phyloP scores from a whole-genome alignment of 2,113 vertebrate species.

The Xerus inauris region DNA sequence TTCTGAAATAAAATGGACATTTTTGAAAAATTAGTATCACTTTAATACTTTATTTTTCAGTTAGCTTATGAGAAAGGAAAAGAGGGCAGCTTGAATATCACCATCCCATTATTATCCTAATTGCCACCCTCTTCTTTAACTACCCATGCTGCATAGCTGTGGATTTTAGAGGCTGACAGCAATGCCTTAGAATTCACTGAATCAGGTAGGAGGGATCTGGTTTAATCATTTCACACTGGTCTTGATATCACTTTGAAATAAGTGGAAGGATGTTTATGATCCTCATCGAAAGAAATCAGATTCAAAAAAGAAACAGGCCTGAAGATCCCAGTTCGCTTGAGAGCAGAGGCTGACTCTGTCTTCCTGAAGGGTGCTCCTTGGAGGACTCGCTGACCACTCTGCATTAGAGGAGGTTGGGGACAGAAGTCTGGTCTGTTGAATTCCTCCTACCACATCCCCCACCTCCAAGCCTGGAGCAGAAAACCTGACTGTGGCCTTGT shows the following conservation, averaged over 20 bases:
- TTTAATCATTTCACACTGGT: background rate
- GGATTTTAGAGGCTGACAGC: background rate
- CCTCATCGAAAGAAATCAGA: background rate
- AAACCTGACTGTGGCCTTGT: background rate
- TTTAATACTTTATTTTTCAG: background rate
- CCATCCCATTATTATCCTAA: background rate
- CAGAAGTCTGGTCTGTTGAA: background rate
- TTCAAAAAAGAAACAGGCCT: background rate
- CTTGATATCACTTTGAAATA: background rate
- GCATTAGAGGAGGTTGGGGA: too few species aligned
- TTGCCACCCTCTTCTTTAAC: background rate
- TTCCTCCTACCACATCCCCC: too few species aligned
- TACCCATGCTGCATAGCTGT: background rate
- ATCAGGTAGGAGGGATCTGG: background rate
- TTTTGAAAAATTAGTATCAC: background rate
- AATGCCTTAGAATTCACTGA: background rate
- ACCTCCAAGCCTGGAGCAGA: background rate
- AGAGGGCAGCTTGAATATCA: background rate
- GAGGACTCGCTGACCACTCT: accelerated
- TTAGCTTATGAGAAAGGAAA: background rate
- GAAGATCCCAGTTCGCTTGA: accelerated
- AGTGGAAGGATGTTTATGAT: background rate
- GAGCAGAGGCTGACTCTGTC: accelerated
- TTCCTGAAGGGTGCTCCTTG: background rate
- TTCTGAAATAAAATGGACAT: background rate